These are phyloP conservation scores for Lysandra coridon DNA, from an alignment of 2,888 invertebrate species.

Conservation along the genomic window DNA sequence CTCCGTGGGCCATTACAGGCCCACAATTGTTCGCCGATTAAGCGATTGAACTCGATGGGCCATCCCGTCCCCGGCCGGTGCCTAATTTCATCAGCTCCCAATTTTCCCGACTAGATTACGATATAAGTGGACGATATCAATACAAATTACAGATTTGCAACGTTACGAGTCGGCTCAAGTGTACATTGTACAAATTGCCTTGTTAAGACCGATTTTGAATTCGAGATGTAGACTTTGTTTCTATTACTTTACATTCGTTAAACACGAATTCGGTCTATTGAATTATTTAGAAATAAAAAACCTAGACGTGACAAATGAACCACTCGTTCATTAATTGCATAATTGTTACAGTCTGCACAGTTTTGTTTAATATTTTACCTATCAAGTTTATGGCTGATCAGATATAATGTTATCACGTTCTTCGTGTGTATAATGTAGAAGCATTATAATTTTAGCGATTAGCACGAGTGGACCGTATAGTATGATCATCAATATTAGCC, in stretches of 20 bases:
- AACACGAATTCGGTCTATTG: neutral
- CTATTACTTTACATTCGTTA: neutral
- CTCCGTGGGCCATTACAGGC: constrained; percentile 68
- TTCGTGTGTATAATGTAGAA: too few relatives aligned
- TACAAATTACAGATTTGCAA: constrained; percentile 25
- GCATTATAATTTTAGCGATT: neutral
- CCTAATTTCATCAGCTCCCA: constrained; percentile 38
- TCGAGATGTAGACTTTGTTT: neutral
- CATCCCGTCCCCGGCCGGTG: constrained; percentile 41
- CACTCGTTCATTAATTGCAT: too few relatives aligned
- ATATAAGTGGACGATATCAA: constrained; percentile 29
- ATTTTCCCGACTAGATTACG: constrained; percentile 28
- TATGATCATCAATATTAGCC: constrained; percentile 9
- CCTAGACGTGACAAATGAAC: too few relatives aligned
- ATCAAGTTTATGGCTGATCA: neutral
- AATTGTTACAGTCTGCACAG: neutral
- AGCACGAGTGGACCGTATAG: neutral
- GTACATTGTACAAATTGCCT: neutral
- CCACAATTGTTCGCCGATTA: constrained; percentile 63
- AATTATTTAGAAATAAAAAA: neutral
- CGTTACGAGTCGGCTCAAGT: constrained; percentile 17
- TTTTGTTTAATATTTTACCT: neutral
- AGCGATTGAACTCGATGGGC: constrained; percentile 56
- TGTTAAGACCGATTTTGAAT: neutral
- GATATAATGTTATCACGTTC: neutral